Evolutionary conservation across 2,113 vertebrate genomes (phyloP).

Genomic region (Polyodon spathula): DNA sequence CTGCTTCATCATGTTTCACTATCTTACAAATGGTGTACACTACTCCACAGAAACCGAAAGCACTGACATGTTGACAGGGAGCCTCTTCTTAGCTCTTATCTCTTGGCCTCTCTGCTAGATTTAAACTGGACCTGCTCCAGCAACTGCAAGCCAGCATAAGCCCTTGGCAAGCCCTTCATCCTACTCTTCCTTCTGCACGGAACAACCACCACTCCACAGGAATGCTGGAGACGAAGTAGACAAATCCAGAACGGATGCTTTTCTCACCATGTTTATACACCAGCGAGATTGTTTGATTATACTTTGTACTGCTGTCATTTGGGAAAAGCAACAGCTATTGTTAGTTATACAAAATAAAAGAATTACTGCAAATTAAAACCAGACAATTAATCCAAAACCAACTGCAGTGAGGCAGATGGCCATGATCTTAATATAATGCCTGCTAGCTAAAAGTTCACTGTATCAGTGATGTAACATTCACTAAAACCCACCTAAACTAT

Average conservation of each 20-base stretch:
- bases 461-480: no score
- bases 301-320: no score
- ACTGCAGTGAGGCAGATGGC: no score
- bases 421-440: no score
- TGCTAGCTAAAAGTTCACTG: no score
- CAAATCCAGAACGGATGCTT: slow-evolving; percentile 12
- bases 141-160: slow-evolving; percentile 31
- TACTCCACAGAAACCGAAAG: slow-evolving; percentile 25
- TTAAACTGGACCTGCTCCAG: slow-evolving; percentile 28
- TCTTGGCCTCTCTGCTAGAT: slow-evolving; percentile 20
- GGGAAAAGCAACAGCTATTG: no score
- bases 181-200: slow-evolving; percentile 27
- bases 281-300: no score
- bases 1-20: slow-evolving; percentile 8
- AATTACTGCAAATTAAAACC: no score
- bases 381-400: no score
- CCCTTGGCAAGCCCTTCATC: slow-evolving; percentile 27
- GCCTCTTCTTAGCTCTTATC: slow-evolving; percentile 40
- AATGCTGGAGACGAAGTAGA: slow-evolving; percentile 26
- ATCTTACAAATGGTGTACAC: slow-evolving; percentile 20
- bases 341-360: no score
- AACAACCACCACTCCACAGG: slow-evolving; percentile 19
- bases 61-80: slow-evolving; percentile 44
- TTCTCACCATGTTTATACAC: slow-evolving; percentile 12
- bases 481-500: no score